A percentile compares a stretch with the other conserved stretches of the same genome.
Evolutionary conservation across 2,113 vertebrate genomes (phyloP).

Genomic region (Sakesphorus luctuosus): DNA sequence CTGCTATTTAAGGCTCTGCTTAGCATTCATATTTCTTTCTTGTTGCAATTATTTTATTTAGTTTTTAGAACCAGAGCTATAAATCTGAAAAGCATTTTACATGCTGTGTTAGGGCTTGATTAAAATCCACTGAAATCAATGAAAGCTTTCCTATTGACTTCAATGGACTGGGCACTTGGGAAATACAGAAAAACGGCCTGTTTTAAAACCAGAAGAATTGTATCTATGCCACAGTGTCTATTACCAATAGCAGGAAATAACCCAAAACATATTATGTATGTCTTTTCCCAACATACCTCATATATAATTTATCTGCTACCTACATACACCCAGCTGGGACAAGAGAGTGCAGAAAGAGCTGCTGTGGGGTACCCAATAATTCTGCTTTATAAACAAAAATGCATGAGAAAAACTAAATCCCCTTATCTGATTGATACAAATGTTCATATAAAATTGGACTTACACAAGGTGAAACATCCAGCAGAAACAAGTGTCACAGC

Average conservation of each 20-base stretch:
- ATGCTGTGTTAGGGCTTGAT: background rate
- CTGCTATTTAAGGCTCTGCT: background rate
- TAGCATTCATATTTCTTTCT: constrained; percentile 2
- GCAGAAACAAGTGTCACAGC: background rate
- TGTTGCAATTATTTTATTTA: background rate
- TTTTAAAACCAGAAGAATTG: background rate
- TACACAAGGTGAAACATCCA: background rate
- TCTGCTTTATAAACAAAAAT: background rate
- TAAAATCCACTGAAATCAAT: constrained; percentile 27
- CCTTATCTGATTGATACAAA: background rate
- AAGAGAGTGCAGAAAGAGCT: background rate
- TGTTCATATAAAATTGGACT: background rate
- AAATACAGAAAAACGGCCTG: background rate
- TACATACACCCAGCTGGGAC: background rate
- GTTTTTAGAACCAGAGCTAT: background rate
- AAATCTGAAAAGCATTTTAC: constrained; percentile 4
- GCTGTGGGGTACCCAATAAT: background rate
- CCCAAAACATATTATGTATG: background rate
- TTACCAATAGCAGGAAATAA: background rate
- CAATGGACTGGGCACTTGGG: background rate
- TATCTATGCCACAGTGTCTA: background rate
- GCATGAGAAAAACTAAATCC: background rate
- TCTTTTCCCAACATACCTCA: background rate
- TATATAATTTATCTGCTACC: background rate
- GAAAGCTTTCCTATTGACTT: background rate